Conservation (phyloP, 2,797 vertebrate genomes). For the Anniella stebbinsi region DNA sequence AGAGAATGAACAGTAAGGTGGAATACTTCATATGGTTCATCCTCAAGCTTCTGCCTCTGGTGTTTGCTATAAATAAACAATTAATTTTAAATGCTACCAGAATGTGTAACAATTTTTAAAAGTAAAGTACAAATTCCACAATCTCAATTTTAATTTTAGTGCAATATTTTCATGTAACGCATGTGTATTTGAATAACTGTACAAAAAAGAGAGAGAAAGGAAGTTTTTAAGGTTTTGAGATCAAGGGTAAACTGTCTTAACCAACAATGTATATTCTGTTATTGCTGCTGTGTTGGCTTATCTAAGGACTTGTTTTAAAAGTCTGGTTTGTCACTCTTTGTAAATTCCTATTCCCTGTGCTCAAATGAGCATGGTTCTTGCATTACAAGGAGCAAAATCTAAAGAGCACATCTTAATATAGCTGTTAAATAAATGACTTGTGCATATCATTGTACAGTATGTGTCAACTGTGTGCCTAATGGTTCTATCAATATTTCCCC, state of each 20-base stretch:
- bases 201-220: conserved; percentile 78
- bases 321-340: conserved; percentile 84
- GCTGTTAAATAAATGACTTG: conserved; percentile 79
- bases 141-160: conserved; percentile 88
- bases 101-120: conserved; percentile 77
- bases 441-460: conserved; percentile 92
- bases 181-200: conserved; percentile 92
- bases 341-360: conserved; percentile 79
- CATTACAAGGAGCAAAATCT: conserved; percentile 76
- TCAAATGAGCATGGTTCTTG: conserved; percentile 78
- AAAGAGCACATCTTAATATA: conserved; percentile 82
- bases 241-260: conserved; percentile 81
- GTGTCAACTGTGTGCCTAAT: conserved; percentile 98
- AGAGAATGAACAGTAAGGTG: conserved; percentile 76
- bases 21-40: conserved; percentile 74
- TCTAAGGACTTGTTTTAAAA: conserved; percentile 99
- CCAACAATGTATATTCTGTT: conserved; percentile 90
- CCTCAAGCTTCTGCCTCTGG: conserved; percentile 78
- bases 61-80: conserved; percentile 73
- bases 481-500: conserved; percentile 91
- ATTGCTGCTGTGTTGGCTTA: conserved; percentile 83
- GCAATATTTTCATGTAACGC: conserved; percentile 95
- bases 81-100: conserved; percentile 78
- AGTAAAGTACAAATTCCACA: conserved; percentile 78
- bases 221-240: conserved; percentile 85